phyloP scores from a whole-genome alignment of 2,888 invertebrate species.

The Geophilus truncorum region DNA sequence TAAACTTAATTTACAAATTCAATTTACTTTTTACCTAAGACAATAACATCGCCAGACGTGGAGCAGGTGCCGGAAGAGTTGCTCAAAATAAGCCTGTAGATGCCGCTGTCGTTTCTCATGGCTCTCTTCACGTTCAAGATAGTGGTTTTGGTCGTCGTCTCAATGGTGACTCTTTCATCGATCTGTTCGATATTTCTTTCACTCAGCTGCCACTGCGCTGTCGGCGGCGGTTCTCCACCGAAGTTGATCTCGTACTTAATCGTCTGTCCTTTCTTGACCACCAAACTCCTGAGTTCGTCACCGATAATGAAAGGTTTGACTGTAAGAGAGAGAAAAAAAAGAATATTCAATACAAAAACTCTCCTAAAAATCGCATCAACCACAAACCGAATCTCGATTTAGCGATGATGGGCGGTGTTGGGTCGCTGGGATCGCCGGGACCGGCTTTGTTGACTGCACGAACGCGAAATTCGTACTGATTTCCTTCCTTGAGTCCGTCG shows the following conservation, averaged over 20 bases:
- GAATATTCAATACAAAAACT: neutral
- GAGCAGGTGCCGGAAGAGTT: conserved; percentile 77
- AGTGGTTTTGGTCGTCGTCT: conserved; percentile 56
- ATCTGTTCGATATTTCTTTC: conserved; percentile 78
- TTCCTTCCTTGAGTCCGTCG: conserved; percentile 82
- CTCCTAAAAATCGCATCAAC: too few species aligned
- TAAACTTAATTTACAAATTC: too few species aligned
- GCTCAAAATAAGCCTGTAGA: conserved; percentile 78
- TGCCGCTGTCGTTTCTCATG: conserved; percentile 71
- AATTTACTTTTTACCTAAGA: conserved; percentile 74
- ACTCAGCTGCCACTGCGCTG: conserved; percentile 88
- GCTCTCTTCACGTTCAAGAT: conserved; percentile 64
- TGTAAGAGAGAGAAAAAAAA: conserved; percentile 47
- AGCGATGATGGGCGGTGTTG: conserved; percentile 85
- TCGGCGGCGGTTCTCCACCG: conserved; percentile 90
- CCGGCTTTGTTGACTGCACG: conserved; percentile 96
- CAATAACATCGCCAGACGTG: conserved; percentile 85
- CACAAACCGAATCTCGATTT: conserved; percentile 83
- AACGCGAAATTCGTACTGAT: conserved; percentile 91
- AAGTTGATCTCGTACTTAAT: conserved; percentile 81
- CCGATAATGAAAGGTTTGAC: conserved; percentile 90
- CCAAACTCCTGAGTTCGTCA: conserved; percentile 77
- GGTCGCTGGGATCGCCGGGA: conserved; percentile 82
- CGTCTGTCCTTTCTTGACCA: conserved; percentile 82
- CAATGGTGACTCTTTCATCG: conserved; percentile 62